Evolutionary conservation across 2,797 vertebrate genomes (phyloP), one percentile per base, ranked within the genome.

Genomic region (Percopsis omiscomaycus): DNA sequence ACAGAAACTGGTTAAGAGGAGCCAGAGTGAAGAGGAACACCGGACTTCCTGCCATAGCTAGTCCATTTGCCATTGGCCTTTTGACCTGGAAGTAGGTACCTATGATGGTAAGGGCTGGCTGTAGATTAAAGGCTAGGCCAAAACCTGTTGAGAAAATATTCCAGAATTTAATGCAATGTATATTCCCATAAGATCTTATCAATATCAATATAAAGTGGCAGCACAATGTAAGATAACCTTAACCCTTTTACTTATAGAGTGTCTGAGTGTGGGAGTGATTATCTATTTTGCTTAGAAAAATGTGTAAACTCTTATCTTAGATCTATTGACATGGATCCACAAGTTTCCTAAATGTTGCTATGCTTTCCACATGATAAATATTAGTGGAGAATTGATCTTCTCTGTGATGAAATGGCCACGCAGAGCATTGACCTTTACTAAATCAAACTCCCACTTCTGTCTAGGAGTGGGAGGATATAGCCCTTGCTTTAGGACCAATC

Each of bases 31-130:
- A 96, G 81, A 99, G 91, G 87, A 98, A 98, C 59, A 99, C 97
- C 0, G 97, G 97, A 81, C 97, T 99, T 68, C 97, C 97, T 5
- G 97, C 95, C 97, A 99, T 99, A 3, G 97, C 95, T 15, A 98
- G 73, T 12, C 97, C 97, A 45, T 95, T 99, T 13, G 97, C 97
- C 49, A 98, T 91, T 11, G 97, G 97, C 6, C 97, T 93, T 72
- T 95, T 98, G 89, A 93, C 94, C 37, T 64, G 94, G 86, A 99
- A 99, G 82, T 99, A 99, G 88, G 86, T 97, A 59, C 97, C 97
- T 16, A 99, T 95, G 92, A 99, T 99, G 0, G 97, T 98, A 75
- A 99, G 87, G 0, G 97, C 94, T 8, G 97, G 97, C 78, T 99
- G 97, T 62, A 98, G 92, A 89, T 99, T 99, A 86, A 99, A 98